Evolutionary conservation across 1,140 invertebrate genomes (phyloP).

Genomic region (Caenorhabditis briggsae): DNA sequence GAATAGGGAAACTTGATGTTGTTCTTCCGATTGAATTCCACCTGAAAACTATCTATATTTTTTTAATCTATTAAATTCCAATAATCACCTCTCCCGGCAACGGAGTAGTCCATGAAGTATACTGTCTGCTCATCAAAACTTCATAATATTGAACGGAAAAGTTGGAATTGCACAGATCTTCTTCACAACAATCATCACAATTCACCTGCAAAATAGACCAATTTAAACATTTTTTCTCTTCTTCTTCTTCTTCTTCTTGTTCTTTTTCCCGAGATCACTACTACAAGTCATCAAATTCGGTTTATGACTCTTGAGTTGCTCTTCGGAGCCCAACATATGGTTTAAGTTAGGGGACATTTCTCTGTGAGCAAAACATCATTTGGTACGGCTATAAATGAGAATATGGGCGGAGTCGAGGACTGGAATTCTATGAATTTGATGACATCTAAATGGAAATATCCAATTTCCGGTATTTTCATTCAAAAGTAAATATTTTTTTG

Average conservation of each 20-base stretch:
- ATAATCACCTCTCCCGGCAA: slow-evolving; percentile 42
- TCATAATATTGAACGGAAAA: slow-evolving; percentile 64
- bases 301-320: slow-evolving; percentile 57
- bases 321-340: slow-evolving; percentile 17
- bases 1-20: slow-evolving; percentile 45
- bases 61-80: background rate
- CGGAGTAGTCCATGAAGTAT: slow-evolving; percentile 60
- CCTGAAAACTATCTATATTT: background rate
- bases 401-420: background rate
- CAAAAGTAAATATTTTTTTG: background rate
- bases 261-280: background rate
- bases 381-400: slow-evolving; percentile 31
- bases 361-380: slow-evolving; percentile 4
- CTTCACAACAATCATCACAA: slow-evolving; percentile 65
- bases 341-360: background rate
- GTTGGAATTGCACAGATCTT: slow-evolving; percentile 62
- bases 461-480: background rate
- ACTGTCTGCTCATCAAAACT: slow-evolving; percentile 59
- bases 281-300: background rate
- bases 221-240: background rate
- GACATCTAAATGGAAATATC: background rate
- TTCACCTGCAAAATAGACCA: slow-evolving; percentile 57
- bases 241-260: background rate
- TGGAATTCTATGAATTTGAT: background rate
- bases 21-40: slow-evolving; percentile 47